Conservation (phyloP, 2,113 vertebrate genomes). For the Nesogale talazaci region DNA sequence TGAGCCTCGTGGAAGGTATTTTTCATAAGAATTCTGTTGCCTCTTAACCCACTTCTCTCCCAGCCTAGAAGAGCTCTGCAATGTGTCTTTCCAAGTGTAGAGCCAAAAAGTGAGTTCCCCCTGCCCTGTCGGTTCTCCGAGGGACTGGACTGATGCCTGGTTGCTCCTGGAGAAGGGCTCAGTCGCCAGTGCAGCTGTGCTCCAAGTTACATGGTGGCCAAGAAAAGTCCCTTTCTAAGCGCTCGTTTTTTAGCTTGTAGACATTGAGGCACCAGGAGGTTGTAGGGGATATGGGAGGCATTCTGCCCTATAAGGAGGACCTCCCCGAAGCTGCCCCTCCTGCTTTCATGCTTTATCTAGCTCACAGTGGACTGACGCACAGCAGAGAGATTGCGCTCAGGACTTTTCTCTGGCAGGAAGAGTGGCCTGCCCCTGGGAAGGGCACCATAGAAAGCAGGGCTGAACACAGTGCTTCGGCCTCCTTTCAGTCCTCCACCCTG, state of each 20-base stretch:
- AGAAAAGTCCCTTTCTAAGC: conserved; percentile 70
- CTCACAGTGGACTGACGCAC: not conserved
- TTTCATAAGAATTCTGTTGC: conserved; percentile 52
- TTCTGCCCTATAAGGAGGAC: conserved; percentile 38
- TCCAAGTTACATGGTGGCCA: conserved; percentile 60
- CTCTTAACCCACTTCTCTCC: conserved; percentile 27
- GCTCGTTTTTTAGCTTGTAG: conserved; percentile 63
- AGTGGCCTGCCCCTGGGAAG: not conserved
- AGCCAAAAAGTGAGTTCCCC: conserved; percentile 40
- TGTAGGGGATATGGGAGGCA: conserved; percentile 27
- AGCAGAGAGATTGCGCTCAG: not conserved
- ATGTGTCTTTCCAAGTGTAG: conserved; percentile 12
- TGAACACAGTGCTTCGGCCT: not conserved
- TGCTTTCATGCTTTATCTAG: not conserved
- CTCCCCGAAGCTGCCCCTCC: not conserved
- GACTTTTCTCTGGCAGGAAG: not conserved
- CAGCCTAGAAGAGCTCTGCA: not conserved
- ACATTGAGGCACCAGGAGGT: conserved; percentile 72
- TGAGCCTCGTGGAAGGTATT: not conserved
- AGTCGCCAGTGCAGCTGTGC: conserved; percentile 64
- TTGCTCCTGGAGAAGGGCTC: conserved; percentile 71
- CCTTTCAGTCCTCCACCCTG: not conserved
- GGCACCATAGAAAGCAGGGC: not conserved
- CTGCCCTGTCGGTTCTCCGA: conserved; percentile 15
- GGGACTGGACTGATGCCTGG: conserved; percentile 51